Percentiles rank a stretch among this genome's conserved stretches.
These are phyloP conservation scores for Muscicapa adusta DNA, from an alignment of 2,113 vertebrate species.

Conservation along the genomic window DNA sequence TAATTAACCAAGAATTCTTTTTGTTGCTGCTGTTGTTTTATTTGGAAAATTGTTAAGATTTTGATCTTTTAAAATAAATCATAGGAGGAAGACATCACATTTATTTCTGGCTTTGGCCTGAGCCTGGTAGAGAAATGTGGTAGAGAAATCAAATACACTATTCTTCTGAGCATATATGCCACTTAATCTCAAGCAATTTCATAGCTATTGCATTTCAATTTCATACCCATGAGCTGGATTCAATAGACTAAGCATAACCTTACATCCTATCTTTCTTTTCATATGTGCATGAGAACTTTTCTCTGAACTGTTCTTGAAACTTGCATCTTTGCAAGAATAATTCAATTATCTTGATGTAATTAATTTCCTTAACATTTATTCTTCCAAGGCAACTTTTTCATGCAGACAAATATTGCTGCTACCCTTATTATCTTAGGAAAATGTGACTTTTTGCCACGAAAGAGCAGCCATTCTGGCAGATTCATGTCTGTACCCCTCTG, in stretches of 20 bases:
- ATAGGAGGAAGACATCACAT: background rate
- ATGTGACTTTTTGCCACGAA: background rate
- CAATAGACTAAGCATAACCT: background rate
- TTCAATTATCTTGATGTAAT: background rate
- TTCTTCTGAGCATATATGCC: background rate
- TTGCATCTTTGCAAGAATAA: background rate
- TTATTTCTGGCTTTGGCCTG: background rate
- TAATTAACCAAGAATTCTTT: background rate
- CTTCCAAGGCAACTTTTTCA: background rate
- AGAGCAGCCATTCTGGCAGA: background rate
- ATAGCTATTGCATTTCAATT: constrained; percentile 42
- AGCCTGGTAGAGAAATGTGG: background rate
- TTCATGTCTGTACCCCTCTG: background rate
- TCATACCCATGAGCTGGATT: constrained; percentile 10
- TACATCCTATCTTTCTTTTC: background rate
- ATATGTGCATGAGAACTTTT: background rate
- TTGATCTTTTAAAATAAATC: background rate
- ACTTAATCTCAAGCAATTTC: constrained; percentile 30
- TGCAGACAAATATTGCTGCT: background rate
- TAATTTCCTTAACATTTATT: background rate
- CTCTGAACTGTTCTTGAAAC: background rate
- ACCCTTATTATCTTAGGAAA: background rate
- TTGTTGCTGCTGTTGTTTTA: background rate
- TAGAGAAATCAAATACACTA: background rate
- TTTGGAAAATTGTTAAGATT: background rate